phyloP scores from a whole-genome alignment of 2,797 vertebrate genomes.

The Notolabrus celidotus region DNA sequence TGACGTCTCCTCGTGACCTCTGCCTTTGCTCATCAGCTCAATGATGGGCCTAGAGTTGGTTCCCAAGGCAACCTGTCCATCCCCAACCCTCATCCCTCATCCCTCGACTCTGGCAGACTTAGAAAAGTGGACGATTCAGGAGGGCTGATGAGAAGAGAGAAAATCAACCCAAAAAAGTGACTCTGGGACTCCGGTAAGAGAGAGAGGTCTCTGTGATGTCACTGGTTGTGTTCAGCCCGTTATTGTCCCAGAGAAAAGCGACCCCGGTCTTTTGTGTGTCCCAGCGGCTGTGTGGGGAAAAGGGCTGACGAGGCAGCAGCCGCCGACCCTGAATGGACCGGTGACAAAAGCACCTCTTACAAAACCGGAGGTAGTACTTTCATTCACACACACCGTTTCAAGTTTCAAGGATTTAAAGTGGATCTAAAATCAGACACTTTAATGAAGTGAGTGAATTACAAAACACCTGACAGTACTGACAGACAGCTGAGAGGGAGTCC shows the following conservation, averaged over 20 bases:
- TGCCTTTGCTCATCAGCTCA: conserved; percentile 47
- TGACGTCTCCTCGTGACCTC: conserved; percentile 15
- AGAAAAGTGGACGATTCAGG: conserved; percentile 32
- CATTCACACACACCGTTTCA: conserved; percentile 31
- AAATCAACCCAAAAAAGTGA: conserved; percentile 34
- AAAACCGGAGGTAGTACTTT: conserved; percentile 45
- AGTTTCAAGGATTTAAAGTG: conserved; percentile 18
- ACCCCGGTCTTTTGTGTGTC: conserved; percentile 68
- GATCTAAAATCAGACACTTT: neutral
- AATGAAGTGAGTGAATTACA: neutral
- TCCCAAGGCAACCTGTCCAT: conserved; percentile 64
- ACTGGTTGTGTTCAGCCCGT: conserved; percentile 49
- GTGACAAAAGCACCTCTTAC: conserved; percentile 69
- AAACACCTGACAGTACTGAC: too few relatives aligned
- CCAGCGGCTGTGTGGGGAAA: conserved; percentile 71
- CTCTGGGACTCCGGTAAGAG: conserved; percentile 32
- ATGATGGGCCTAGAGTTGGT: conserved; percentile 42
- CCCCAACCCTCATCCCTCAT: conserved; percentile 52
- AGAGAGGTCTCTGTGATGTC: conserved; percentile 36
- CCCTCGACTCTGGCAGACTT: conserved; percentile 1
- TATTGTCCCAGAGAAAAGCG: conserved; percentile 69
- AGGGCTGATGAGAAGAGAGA: conserved; percentile 19
- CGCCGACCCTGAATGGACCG: conserved; percentile 64
- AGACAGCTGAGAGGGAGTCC: too few relatives aligned
- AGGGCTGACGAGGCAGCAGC: conserved; percentile 78